A percentile compares a stretch with the other conserved stretches of the same genome.
These are phyloP conservation scores for Hypotaenidia okinawae DNA, from an alignment of 2,797 vertebrate genomes.

Conservation along the genomic window DNA sequence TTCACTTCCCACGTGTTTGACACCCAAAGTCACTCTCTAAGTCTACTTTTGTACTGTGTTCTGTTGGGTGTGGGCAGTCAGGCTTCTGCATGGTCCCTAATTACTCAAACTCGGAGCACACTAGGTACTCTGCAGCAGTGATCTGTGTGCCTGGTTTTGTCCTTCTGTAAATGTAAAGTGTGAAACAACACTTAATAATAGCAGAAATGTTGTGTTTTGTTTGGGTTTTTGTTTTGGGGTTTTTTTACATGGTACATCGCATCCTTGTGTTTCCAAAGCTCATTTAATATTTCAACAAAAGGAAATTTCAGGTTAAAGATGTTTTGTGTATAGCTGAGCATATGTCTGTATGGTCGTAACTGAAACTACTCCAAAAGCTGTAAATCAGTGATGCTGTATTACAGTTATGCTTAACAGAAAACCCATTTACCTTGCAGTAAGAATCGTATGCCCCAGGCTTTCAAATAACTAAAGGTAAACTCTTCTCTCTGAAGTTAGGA, in stretches of 20 bases:
- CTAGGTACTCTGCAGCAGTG: neutral
- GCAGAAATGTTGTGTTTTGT: neutral
- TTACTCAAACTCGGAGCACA: neutral
- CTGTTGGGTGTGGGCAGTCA: neutral
- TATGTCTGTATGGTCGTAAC: neutral
- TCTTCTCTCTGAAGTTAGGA: neutral
- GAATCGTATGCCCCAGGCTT: neutral
- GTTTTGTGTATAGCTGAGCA: neutral
- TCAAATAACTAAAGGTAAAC: neutral
- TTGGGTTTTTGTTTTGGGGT: neutral
- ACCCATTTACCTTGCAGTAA: neutral
- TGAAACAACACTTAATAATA: neutral
- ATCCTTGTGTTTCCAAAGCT: neutral
- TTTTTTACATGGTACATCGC: neutral
- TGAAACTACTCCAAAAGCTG: neutral
- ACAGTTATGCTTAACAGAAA: neutral
- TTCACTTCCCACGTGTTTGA: neutral
- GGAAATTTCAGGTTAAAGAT: neutral
- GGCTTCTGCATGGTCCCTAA: neutral
- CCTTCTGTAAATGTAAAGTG: neutral
- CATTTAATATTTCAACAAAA: neutral
- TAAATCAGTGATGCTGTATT: neutral
- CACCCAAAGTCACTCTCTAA: neutral
- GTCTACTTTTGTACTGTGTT: neutral
- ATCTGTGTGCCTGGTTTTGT: neutral